These are phyloP conservation scores for Oceanodroma tethys DNA, from an alignment of 2,113 vertebrate genomes.

Conservation along the genomic window DNA sequence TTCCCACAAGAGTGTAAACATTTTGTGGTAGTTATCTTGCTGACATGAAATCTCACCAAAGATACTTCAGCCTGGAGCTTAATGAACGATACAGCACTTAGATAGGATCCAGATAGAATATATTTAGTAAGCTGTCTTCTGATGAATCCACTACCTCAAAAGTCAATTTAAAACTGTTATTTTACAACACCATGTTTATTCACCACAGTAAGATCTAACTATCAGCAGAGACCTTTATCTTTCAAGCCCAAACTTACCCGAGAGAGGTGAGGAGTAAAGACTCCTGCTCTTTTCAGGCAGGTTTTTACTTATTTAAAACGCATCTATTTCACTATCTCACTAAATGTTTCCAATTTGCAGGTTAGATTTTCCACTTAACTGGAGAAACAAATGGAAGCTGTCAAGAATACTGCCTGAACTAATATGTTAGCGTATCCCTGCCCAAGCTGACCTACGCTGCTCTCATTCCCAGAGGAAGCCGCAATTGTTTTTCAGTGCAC, in stretches of 20 bases:
- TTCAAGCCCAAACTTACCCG: background rate
- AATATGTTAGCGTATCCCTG: background rate
- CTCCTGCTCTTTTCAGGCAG: background rate
- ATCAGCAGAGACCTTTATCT: constrained; percentile 4
- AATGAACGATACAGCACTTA: background rate
- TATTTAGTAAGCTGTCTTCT: background rate
- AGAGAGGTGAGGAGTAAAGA: background rate
- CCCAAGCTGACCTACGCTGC: background rate
- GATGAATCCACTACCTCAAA: background rate
- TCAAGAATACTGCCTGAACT: constrained; percentile 2
- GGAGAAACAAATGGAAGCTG: constrained; percentile 25
- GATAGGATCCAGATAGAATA: background rate
- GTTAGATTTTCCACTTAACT: constrained; percentile 46
- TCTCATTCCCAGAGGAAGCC: background rate
- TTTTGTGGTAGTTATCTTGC: background rate
- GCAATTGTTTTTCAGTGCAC: background rate
- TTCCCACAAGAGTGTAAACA: background rate
- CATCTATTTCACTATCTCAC: constrained; percentile 30
- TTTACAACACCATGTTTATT: background rate
- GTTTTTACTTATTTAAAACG: constrained; percentile 1
- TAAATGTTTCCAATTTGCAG: background rate
- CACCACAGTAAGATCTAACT: background rate
- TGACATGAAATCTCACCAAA: background rate
- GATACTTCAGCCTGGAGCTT: background rate
- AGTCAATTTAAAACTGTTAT: background rate